Conservation (phyloP, 2,113 vertebrate species). For the Choloepus hoffmanni region DNA sequence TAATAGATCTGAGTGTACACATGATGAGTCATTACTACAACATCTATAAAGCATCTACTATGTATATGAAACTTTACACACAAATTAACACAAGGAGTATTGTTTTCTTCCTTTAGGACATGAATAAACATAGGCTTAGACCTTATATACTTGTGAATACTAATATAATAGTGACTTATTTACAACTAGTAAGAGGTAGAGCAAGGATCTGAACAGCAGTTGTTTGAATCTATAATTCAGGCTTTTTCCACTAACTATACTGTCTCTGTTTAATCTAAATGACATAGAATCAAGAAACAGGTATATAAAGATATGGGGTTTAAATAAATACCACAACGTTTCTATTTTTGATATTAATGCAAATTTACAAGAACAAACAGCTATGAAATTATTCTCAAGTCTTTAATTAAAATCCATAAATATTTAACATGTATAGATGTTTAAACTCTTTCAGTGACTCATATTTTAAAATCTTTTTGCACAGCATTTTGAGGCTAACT, state of each 20-base stretch:
- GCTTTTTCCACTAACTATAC: not conserved
- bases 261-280: not conserved
- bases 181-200: not conserved
- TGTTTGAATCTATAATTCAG: not conserved
- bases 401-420: slow-evolving; percentile 87
- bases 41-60: not conserved
- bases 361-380: slow-evolving; percentile 80
- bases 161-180: not conserved
- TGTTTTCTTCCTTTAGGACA: not conserved
- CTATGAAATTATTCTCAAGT: slow-evolving; percentile 84
- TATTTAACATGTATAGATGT: slow-evolving; percentile 82
- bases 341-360: slow-evolving; percentile 78
- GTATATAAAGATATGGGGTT: not conserved
- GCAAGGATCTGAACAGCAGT: not conserved
- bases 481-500: slow-evolving; percentile 83
- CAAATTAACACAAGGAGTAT: not conserved
- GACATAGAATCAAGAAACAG: slow-evolving; percentile 41
- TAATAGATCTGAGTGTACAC: not conserved
- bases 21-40: not conserved
- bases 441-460: slow-evolving; percentile 84
- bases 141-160: not conserved
- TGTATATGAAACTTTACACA: not conserved
- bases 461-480: slow-evolving; percentile 86
- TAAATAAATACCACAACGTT: slow-evolving; percentile 72
- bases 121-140: not conserved